A percentile compares a stretch with the other conserved stretches of the same genome.
These are phyloP conservation scores for Meiosimyza decipiens DNA, from an alignment of 2,888 invertebrate genomes.

Conservation along the genomic window DNA sequence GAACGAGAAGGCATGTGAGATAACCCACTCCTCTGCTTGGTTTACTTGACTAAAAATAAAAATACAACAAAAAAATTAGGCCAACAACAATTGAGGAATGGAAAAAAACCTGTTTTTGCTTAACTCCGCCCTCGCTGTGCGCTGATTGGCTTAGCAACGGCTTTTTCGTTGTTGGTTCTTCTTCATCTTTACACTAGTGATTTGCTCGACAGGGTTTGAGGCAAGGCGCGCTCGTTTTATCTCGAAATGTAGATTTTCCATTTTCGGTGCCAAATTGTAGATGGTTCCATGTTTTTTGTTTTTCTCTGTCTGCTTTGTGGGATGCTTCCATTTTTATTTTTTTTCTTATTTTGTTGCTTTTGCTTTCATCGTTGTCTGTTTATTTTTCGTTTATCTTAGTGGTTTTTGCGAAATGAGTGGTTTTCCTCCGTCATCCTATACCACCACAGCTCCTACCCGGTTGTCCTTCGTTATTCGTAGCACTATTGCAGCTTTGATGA, in stretches of 20 bases:
- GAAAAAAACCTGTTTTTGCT: slow-evolving; percentile 57
- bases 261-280: slow-evolving; percentile 49
- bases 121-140: slow-evolving; percentile 61
- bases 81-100: slow-evolving; percentile 45
- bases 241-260: slow-evolving; percentile 42
- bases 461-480: not conserved
- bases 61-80: not conserved
- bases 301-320: slow-evolving; percentile 3
- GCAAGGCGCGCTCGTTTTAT: slow-evolving; percentile 7
- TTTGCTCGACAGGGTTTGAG: slow-evolving; percentile 45
- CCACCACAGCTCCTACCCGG: not conserved
- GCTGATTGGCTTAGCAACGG: slow-evolving; percentile 61
- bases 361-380: slow-evolving; percentile 5
- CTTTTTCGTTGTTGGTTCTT: slow-evolving; percentile 42
- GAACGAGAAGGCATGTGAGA: slow-evolving; percentile 28
- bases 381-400: slow-evolving; percentile 33
- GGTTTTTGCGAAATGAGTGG: slow-evolving; percentile 17
- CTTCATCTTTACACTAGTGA: slow-evolving; percentile 34
- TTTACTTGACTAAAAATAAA: slow-evolving; percentile 8
- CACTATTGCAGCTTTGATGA: not conserved
- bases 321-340: slow-evolving; percentile 17
- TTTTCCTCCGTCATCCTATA: slow-evolving; percentile 1
- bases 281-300: not conserved
- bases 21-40: slow-evolving; percentile 20
- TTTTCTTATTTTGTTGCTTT: not conserved